Base-by-base conservation (phyloP, 2,888 invertebrate genomes). In the Limnephilus lunatus region DNA sequence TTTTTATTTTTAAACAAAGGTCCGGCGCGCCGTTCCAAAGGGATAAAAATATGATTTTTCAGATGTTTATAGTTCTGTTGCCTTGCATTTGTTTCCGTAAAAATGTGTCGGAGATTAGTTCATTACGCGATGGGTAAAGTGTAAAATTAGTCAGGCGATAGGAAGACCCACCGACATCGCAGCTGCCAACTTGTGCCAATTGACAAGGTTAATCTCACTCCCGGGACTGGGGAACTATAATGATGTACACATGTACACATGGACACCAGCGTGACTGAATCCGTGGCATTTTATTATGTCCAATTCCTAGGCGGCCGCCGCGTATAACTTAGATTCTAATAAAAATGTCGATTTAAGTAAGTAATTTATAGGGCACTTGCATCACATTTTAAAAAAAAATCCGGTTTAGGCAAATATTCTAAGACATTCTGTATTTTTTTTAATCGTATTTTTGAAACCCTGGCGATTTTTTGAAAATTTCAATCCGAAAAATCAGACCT, bases 131-230 rank as follows among this genome's bases (percentile, higher is more conserved):
- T 14, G 85, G 85, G 85, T 86, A 68, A 68, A 68, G 32, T 30
- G 82, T 82, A 86, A 86, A 86, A 86, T 86, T 86, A 86, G 85
- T 86, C 44, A n/a, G 14, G 25, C 85, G 85, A n/a, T 48, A 11
- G 30, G 11, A 44, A 44, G 85, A 19, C 30, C 39, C 39, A 12
- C 14, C 82, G 82, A 3, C 14, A 32, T 32, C 19, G 31, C 35
- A 2, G 83, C 83, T 83, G 83, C 83, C 83, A 83, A 83, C 25
- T 35, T 32, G 83, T 32, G 35, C 31, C 83, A 32, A 39, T 39
- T 32, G 83, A 32, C 83, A 83, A 83, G 83, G 83, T 83, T 83
- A 83, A 31, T 25, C 83, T 39, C 83, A 35, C 25, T 25, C 25
- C 68, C 68, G 68, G 19, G 25, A 9, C 68, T 68, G 9, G n/a